phyloP scores from a whole-genome alignment of 2,888 invertebrate species.

The Galeruca laticollis region DNA sequence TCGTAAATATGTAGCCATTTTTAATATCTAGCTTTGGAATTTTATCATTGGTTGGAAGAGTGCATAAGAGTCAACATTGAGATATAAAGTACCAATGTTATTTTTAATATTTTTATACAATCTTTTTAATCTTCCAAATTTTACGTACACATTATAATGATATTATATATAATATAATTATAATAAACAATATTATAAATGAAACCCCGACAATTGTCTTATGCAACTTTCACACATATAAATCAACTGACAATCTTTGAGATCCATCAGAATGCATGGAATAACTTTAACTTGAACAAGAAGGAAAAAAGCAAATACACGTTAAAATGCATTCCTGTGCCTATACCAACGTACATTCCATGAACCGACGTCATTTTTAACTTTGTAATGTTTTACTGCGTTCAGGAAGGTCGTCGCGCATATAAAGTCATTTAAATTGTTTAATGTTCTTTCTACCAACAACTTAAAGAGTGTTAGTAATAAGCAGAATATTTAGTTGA shows the following conservation, averaged over 20 bases:
- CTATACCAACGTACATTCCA: not conserved
- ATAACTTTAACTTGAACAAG: constrained; percentile 6
- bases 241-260: not conserved
- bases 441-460: not conserved
- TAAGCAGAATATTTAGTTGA: too few relatives aligned
- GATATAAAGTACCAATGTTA: too few relatives aligned
- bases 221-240: constrained; percentile 1
- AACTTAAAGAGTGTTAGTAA: not conserved
- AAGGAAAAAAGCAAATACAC: not conserved
- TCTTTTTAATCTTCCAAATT: not conserved
- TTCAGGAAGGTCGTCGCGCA: not conserved
- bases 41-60: too few relatives aligned
- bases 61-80: too few relatives aligned
- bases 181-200: not conserved
- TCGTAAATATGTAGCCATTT: too few relatives aligned
- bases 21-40: too few relatives aligned
- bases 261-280: constrained; percentile 10
- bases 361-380: not conserved
- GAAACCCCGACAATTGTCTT: not conserved
- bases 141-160: too few relatives aligned
- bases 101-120: too few relatives aligned
- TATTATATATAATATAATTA: too few relatives aligned
- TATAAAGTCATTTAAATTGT: constrained; percentile 4
- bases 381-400: not conserved
- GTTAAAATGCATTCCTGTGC: constrained; percentile 4